A percentile compares a stretch with the other conserved stretches of the same genome.
Evolutionary conservation across 1,140 invertebrate genomes (phyloP).

Genomic region (Eriosoma lanigerum): DNA sequence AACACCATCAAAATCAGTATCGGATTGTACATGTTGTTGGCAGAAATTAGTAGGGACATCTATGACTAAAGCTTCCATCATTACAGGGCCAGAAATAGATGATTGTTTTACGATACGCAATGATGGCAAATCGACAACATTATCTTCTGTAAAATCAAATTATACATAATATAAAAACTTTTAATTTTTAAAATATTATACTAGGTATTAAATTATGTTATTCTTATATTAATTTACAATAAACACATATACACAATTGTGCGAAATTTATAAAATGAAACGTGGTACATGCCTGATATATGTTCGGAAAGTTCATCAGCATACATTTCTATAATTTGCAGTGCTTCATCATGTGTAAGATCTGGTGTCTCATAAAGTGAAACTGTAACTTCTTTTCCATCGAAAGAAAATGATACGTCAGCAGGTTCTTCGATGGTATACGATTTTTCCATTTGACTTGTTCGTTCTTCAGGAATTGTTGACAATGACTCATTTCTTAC

Average conservation of each 20-base stretch:
- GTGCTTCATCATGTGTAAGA: constrained; percentile 84
- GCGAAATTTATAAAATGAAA: neutral
- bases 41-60: constrained; percentile 67
- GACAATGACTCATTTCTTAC: constrained; percentile 78
- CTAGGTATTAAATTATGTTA: too few species aligned
- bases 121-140: constrained; percentile 84
- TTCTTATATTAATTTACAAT: neutral
- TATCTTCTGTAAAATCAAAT: constrained; percentile 66
- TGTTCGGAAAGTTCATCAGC: constrained; percentile 88
- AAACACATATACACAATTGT: neutral
- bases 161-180: too few species aligned
- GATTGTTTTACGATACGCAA: constrained; percentile 85
- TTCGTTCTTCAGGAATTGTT: constrained; percentile 86
- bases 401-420: constrained; percentile 85
- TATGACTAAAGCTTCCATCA: constrained; percentile 89
- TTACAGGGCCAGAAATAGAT: constrained; percentile 78
- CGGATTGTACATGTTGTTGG: constrained; percentile 62
- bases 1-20: constrained; percentile 80
- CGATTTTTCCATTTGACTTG: constrained; percentile 76
- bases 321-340: constrained; percentile 91
- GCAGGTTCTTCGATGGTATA: constrained; percentile 75
- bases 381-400: constrained; percentile 87
- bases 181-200: too few species aligned
- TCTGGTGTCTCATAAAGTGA: constrained; percentile 89
- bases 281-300: constrained; percentile 66